Conservation (phyloP, 2,797 vertebrate species). For the Chrysocyon brachyurus region DNA sequence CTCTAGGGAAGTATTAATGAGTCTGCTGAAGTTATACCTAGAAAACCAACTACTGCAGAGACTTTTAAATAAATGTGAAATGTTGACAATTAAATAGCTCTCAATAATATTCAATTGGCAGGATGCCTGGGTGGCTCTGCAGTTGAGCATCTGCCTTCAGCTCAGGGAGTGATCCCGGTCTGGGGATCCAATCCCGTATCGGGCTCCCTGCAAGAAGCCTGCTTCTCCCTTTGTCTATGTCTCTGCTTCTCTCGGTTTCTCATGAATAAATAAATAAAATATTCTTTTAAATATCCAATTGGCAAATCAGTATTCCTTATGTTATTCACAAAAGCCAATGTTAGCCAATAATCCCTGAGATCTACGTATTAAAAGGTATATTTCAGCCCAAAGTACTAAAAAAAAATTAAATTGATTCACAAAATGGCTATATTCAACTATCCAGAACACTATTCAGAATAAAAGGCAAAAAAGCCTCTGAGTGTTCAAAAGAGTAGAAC, state of each 20-base stretch:
- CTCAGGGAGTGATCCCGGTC: no score
- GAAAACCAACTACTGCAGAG: neutral
- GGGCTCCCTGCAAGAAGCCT: no score
- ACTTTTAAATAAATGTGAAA: slow-evolving; percentile 6
- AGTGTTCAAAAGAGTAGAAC: slow-evolving; percentile 26
- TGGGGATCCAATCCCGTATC: no score
- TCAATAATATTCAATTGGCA: neutral
- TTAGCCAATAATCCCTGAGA: neutral
- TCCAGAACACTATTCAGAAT: neutral
- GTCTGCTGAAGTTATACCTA: neutral
- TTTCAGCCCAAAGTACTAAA: neutral
- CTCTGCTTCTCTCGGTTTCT: no score
- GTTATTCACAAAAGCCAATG: neutral
- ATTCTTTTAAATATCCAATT: neutral
- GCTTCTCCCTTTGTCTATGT: no score
- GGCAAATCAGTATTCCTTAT: neutral
- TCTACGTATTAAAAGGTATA: neutral
- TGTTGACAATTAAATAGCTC: neutral
- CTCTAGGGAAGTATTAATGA: neutral
- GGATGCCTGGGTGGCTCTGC: no score
- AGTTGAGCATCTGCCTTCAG: no score
- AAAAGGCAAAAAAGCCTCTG: neutral
- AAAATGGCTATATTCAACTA: neutral
- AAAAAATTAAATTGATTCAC: neutral
- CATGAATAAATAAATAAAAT: no score